Evolutionary conservation across 1,140 invertebrate genomes (phyloP).

Genomic region (Dendroctonus valens): DNA sequence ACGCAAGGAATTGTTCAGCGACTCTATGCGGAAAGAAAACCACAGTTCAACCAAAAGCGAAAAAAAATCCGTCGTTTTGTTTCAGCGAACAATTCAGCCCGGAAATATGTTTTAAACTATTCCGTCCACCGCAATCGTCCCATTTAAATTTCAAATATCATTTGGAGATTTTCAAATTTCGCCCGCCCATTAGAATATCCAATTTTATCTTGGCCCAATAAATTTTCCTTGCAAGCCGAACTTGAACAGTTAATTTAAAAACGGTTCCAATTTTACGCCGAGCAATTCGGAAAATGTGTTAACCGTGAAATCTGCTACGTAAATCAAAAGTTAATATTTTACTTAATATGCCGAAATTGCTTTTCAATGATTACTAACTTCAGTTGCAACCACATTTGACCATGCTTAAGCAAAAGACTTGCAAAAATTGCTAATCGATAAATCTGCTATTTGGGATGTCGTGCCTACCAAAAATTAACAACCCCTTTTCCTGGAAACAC

Average conservation of each 20-base stretch:
- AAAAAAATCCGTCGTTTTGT: no score
- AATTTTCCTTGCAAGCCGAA: slow-evolving; percentile 23
- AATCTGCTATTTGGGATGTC: slow-evolving; percentile 4
- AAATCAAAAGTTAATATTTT: slow-evolving; percentile 19
- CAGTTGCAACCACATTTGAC: no score
- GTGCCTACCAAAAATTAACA: slow-evolving; percentile 21
- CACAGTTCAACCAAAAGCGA: no score
- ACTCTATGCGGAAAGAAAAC: no score
- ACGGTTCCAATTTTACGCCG: slow-evolving; percentile 25
- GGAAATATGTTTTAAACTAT: no score
- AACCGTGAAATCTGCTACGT: slow-evolving; percentile 16
- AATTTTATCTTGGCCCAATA: slow-evolving; percentile 24
- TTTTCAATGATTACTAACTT: no score
- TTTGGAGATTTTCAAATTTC: slow-evolving; percentile 10
- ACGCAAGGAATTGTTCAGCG: no score
- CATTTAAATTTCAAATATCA: slow-evolving; percentile 15
- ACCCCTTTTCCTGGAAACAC: slow-evolving; percentile 18
- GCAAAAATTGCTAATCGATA: slow-evolving; percentile 9
- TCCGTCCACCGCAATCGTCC: neutral
- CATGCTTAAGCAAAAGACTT: no score
- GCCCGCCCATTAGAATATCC: slow-evolving; percentile 13
- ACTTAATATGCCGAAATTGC: neutral
- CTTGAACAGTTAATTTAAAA: slow-evolving; percentile 29
- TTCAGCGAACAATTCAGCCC: no score
- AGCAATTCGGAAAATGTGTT: slow-evolving; percentile 27